phyloP scores from a whole-genome alignment of 1,140 invertebrate species.

The Euwallacea fornicatus region DNA sequence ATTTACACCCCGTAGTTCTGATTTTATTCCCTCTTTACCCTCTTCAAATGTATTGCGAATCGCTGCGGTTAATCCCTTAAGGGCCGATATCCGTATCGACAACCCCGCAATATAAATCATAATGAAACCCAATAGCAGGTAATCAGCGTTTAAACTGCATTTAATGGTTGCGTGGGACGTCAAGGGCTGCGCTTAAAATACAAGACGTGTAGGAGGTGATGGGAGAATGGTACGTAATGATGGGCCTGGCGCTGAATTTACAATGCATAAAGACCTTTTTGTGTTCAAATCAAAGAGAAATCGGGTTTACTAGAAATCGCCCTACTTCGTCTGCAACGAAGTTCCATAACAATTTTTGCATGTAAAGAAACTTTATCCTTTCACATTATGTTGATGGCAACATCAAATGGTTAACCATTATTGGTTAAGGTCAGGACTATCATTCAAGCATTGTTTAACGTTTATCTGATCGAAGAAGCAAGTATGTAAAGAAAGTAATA shows the following conservation, averaged over 20 bases:
- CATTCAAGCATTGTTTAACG: background rate
- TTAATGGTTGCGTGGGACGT: conserved; percentile 5
- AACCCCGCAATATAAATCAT: background rate
- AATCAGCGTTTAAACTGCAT: background rate
- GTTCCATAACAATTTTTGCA: background rate
- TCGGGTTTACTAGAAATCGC: background rate
- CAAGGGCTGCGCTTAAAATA: background rate
- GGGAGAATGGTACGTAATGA: conserved; percentile 1
- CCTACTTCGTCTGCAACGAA: background rate
- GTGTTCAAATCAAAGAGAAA: background rate
- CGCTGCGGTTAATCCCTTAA: background rate
- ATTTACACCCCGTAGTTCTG: too few species aligned
- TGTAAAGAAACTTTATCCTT: background rate
- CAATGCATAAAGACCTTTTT: background rate
- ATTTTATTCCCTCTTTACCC: too few species aligned
- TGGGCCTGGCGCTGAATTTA: conserved; percentile 4
- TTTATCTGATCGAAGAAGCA: background rate
- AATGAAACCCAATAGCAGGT: conserved; percentile 1
- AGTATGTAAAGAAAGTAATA: too few species aligned
- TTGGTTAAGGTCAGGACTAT: background rate
- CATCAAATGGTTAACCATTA: background rate
- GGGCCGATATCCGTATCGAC: background rate
- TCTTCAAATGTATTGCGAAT: too few species aligned
- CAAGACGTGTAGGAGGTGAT: background rate
- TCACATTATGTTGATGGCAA: background rate